phyloP scores from a whole-genome alignment of 2,888 invertebrate genomes.

The Melanostoma mellinum region DNA sequence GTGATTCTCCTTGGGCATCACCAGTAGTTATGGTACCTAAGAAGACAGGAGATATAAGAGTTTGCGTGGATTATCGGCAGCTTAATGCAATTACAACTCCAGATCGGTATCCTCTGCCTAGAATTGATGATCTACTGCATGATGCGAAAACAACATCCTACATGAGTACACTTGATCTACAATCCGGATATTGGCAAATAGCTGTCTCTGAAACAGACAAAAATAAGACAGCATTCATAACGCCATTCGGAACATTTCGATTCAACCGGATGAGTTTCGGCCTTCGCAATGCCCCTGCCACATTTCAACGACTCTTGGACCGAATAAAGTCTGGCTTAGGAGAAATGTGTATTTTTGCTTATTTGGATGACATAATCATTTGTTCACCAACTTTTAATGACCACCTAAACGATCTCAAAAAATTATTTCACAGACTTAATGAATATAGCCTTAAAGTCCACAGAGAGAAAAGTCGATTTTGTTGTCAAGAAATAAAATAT shows the following conservation, averaged over 20 bases:
- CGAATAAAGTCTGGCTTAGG: neutral
- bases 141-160: neutral
- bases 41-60: slow-evolving; percentile 31
- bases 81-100: neutral
- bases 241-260: neutral
- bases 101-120: neutral
- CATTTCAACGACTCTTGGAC: slow-evolving; percentile 32
- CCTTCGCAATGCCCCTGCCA: slow-evolving; percentile 32
- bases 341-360: neutral
- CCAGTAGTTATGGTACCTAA: slow-evolving; percentile 65
- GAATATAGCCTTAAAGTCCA: neutral
- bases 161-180: neutral
- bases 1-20: slow-evolving; percentile 41
- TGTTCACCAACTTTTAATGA: slow-evolving; percentile 5
- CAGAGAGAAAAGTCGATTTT: slow-evolving; percentile 20
- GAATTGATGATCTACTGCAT: neutral
- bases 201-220: neutral
- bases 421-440: neutral
- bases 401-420: neutral
- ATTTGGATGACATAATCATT: slow-evolving; percentile 22
- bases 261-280: slow-evolving; percentile 34
- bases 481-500: slow-evolving; percentile 73
- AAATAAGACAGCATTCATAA: neutral
- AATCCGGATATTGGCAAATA: slow-evolving; percentile 1
- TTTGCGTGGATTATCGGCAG: slow-evolving; percentile 75